A percentile compares a stretch with the other conserved stretches of the same genome.
Evolutionary conservation across 2,888 invertebrate species (phyloP).

Genomic region (Steinernema scapterisci): DNA sequence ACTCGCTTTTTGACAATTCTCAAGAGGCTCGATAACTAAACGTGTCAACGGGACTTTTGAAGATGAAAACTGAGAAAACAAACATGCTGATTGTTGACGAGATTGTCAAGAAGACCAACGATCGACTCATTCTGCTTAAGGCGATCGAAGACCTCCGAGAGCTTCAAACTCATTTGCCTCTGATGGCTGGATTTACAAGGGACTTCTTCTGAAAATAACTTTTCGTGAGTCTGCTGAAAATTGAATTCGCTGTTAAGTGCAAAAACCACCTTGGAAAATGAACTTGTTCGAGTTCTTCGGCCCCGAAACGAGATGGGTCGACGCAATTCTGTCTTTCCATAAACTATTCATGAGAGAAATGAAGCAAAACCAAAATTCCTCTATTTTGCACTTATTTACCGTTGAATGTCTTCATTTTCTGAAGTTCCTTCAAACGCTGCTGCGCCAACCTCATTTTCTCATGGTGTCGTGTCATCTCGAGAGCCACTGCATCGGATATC

Average conservation of each 20-base stretch:
- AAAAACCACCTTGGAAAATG: background rate
- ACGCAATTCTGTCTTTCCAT: background rate
- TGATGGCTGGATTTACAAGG: constrained; percentile 68
- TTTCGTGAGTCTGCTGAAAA: background rate
- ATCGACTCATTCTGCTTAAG: constrained; percentile 68
- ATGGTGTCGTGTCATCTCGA: constrained; percentile 67
- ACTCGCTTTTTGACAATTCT: constrained; percentile 68
- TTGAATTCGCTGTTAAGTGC: background rate
- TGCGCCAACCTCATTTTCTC: constrained; percentile 65
- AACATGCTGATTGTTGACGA: constrained; percentile 65
- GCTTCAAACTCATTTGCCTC: constrained; percentile 67
- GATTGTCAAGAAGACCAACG: constrained; percentile 66
- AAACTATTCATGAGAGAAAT: background rate
- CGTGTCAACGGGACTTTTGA: background rate
- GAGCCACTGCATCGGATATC: constrained; percentile 68
- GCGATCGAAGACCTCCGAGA: constrained; percentile 68
- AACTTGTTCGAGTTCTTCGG: background rate
- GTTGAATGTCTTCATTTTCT: constrained; percentile 34
- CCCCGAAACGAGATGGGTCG: background rate
- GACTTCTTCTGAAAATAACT: constrained; percentile 37
- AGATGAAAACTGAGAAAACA: constrained; percentile 21
- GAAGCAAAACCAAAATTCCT: background rate
- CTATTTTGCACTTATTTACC: background rate
- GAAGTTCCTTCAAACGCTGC: constrained; percentile 65
- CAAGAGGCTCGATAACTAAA: constrained; percentile 65